These are phyloP conservation scores for Emydoidea blandingii DNA, from an alignment of 2,797 vertebrate species.

Conservation along the genomic window DNA sequence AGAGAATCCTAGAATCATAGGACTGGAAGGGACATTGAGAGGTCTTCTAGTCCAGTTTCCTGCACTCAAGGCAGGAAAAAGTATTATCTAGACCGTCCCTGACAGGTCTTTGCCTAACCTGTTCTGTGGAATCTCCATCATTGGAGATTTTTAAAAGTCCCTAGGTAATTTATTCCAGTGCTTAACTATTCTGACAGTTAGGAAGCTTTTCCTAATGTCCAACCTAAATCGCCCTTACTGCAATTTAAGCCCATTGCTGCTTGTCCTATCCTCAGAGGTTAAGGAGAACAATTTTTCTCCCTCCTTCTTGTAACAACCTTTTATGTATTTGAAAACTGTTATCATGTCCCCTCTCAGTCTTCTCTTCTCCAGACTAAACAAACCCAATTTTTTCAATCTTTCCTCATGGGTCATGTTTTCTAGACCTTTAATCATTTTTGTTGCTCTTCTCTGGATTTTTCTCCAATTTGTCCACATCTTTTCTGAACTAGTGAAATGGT, in stretches of 20 bases:
- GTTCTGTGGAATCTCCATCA: not conserved
- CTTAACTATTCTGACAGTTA: not conserved
- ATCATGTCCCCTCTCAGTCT: not conserved
- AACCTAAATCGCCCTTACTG: not conserved
- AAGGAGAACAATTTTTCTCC: not conserved
- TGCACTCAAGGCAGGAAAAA: not conserved
- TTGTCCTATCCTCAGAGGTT: not conserved
- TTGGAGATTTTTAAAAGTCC: not conserved
- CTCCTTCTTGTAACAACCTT: not conserved
- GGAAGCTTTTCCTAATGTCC: not conserved
- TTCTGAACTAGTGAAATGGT: not conserved
- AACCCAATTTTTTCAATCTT: not conserved
- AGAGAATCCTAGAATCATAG: not conserved
- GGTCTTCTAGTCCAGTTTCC: not conserved
- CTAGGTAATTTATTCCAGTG: not conserved
- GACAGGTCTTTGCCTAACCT: not conserved
- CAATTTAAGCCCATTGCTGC: not conserved
- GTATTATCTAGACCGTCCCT: not conserved
- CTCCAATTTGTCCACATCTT: not conserved
- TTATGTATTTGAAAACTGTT: not conserved
- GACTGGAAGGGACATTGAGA: not conserved
- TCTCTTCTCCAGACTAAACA: not conserved
- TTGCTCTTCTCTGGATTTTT: not conserved
- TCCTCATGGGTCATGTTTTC: not conserved
- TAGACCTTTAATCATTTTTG: not conserved